phyloP scores from a whole-genome alignment of 2,888 invertebrate species.

The Microplitis deprimator region DNA sequence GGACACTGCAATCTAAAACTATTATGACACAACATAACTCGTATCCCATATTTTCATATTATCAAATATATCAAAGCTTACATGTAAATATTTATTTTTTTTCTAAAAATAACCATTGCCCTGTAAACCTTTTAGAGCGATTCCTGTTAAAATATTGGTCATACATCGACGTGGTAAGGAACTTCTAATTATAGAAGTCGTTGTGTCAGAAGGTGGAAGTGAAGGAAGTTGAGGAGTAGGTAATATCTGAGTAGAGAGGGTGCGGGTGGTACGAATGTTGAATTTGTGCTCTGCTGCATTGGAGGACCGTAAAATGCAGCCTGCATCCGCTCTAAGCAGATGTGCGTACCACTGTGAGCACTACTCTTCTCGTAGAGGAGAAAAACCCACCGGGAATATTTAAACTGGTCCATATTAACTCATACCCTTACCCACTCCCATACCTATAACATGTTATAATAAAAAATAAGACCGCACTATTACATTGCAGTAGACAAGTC shows the following conservation, averaged over 20 bases:
- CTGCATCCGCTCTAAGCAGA: conserved; percentile 69
- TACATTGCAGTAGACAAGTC: not conserved
- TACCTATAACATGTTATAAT: too few relatives aligned
- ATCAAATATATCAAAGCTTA: too few relatives aligned
- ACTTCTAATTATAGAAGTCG: conserved; percentile 66
- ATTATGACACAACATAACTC: not conserved
- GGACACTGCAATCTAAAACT: not conserved
- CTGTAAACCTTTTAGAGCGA: not conserved
- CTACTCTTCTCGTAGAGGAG: conserved; percentile 12
- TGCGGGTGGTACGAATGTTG: conserved; percentile 59
- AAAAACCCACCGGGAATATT: conserved; percentile 15
- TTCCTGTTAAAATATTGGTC: conserved; percentile 16
- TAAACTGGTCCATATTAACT: conserved; percentile 25
- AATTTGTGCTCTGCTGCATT: conserved; percentile 63
- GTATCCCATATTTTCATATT: too few relatives aligned
- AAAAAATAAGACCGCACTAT: too few relatives aligned
- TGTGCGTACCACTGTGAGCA: conserved; percentile 53
- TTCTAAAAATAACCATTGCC: not conserved
- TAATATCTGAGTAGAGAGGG: conserved; percentile 45
- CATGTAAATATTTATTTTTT: too few relatives aligned
- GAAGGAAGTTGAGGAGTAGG: conserved; percentile 51
- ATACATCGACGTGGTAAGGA: conserved; percentile 53
- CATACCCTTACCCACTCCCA: not conserved
- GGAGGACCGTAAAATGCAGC: conserved; percentile 69
- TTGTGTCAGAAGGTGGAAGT: conserved; percentile 55